These are phyloP conservation scores for Actenoides hombroni DNA, from an alignment of 2,113 vertebrate genomes.

Conservation along the genomic window DNA sequence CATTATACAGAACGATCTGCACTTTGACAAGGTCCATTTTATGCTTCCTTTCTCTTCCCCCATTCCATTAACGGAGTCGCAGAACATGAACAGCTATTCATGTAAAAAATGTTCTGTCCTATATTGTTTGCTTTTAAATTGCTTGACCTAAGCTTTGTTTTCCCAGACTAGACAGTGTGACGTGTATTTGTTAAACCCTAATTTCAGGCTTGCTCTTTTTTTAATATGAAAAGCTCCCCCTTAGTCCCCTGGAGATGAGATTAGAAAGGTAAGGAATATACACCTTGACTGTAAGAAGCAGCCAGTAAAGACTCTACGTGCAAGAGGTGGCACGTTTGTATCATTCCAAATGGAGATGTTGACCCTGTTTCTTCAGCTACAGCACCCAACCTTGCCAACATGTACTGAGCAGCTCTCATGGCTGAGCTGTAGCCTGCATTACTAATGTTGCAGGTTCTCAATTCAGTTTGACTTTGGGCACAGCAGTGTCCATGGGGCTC, in stretches of 20 bases:
- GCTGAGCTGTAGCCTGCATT: background rate
- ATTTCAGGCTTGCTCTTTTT: background rate
- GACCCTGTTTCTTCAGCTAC: background rate
- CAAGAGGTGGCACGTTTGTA: background rate
- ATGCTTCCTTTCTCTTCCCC: background rate
- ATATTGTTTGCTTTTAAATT: background rate
- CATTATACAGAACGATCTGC: background rate
- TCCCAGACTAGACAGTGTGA: background rate
- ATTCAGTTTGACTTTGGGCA: rapidly evolving
- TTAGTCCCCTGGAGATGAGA: background rate
- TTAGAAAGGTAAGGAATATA: background rate
- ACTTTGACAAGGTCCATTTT: background rate
- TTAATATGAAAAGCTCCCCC: background rate
- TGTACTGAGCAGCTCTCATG: rapidly evolving
- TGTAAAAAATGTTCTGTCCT: background rate
- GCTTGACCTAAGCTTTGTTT: background rate
- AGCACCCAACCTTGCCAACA: rapidly evolving
- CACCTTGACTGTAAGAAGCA: background rate
- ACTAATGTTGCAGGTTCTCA: no score
- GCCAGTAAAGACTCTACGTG: background rate
- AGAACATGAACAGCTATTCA: background rate
- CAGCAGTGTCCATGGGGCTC: rapidly evolving
- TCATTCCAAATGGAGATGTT: background rate
- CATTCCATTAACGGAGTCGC: background rate
- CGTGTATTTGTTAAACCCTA: background rate